Base-by-base conservation (phyloP, 2,888 invertebrate genomes). In the Oscheius sp. region DNA sequence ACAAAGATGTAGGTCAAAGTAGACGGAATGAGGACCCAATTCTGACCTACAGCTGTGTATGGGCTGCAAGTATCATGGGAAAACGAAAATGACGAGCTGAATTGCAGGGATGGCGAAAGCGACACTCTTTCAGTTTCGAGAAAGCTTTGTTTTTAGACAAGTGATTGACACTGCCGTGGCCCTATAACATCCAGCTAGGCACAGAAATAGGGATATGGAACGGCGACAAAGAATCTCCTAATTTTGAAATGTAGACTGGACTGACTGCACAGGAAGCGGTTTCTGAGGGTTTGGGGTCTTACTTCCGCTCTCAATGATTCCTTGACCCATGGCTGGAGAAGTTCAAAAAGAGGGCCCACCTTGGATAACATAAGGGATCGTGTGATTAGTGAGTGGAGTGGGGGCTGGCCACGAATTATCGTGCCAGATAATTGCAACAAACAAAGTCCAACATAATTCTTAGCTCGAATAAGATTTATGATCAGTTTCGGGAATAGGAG, bases 131-230 rank as follows among this genome's bases (percentile, higher is more conserved):
- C 47, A 42, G 42, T 42, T 42, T 42, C 42, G 42, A 7, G 42
- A 42, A 42, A 5, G 50, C 48, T 65, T 68, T 55, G 68, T 68
- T 63, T 63, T 68, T 51, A 21, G 55, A 68, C 68, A 68, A 68
- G 42, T 68, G 68, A 68, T 68, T 68, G 68, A 68, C 68, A 55
- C 65, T 48, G 50, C 50, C 50, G 21, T 21, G 35, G 68, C 4
- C 42, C 68, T 53, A 68, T 68, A 68, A 68, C 68, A 68, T 68
- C 55, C 68, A 68, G 68, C 68, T 68, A 55, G 68, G 68, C 68
- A 68, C 68, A 29, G 53, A 29, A 29, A 53, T 9, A 4, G 2
- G n/a, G 37, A 13, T 37, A 29, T 13, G 35, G 35, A 60, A 60
- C 65, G 65, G 65, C 32, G 50, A 29, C 65, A 7, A 48, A 48